Evolutionary conservation across 1,140 invertebrate genomes (phyloP), one percentile per base, ranked within the genome.

Genomic region (Cyclargus thomasi): DNA sequence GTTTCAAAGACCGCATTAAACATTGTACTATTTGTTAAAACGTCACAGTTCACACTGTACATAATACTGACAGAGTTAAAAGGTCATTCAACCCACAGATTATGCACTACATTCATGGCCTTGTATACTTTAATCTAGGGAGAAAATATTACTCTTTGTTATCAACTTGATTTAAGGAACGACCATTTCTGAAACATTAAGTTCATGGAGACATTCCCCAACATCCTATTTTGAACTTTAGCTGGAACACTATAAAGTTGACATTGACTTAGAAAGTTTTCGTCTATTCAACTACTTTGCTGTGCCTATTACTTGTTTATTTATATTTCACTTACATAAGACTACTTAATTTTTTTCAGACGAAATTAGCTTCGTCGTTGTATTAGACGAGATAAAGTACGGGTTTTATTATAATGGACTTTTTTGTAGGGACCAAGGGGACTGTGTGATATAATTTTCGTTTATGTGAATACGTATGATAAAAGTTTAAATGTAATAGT

Each of bases 91-190:
- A 71, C 70, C 72, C 39, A 18, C 35, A 59, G 55, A 59, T 70
- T 63, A 65, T 65, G 67, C 67, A 70, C 68, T 66, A 66, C 64
- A 74, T 71, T 73, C 69, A 65, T 71, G 74, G 72, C 72, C 74
- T 76, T 75, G 74, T 70, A 59, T 62, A 68, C 74, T 75, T 75
- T 74, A 76, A 73, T 66, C 74, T 69, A 67, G 72, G 72, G 69
- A 76, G 72, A 74, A 76, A 73, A 71, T 74, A 76, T 70, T 70
- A 68, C 69, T 65, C 62, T 53, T 62, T 71, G 74, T 76, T 76
- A 76, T 76, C 74, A 74, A 70, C 72, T 68, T 76, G 74, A 76
- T 76, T 76, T 76, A 76, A 74, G 67, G 66, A 68, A 62, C 68
- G 66, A 68, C 70, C 64, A 62, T 65, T 69, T 68, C 73, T 70